These are phyloP conservation scores for Lycocerus yunnanus DNA, from an alignment of 2,888 invertebrate species.

Conservation along the genomic window DNA sequence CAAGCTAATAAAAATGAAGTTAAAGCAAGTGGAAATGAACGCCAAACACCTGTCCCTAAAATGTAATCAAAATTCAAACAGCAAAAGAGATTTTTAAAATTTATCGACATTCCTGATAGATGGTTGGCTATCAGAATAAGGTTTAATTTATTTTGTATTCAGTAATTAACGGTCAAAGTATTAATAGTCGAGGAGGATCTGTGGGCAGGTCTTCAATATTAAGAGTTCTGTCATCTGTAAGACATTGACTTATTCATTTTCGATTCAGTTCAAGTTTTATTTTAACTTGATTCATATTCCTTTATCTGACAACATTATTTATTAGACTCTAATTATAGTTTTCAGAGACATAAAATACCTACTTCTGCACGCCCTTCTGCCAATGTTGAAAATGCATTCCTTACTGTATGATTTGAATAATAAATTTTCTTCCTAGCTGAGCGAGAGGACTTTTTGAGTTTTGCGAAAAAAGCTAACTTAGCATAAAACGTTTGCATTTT, in stretches of 20 bases:
- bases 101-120: conserved; percentile 11
- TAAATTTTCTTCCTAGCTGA: background rate
- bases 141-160: conserved; percentile 43
- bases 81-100: background rate
- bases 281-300: conserved; percentile 41
- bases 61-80: background rate
- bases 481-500: background rate
- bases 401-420: background rate
- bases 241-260: conserved; percentile 44
- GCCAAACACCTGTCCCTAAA: background rate
- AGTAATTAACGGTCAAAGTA: conserved; percentile 13
- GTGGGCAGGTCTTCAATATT: conserved; percentile 42
- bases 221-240: conserved; percentile 41
- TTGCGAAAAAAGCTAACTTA: background rate
- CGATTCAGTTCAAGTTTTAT: conserved; percentile 42
- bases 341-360: conserved; percentile 46
- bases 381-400: background rate
- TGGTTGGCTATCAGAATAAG: conserved; percentile 27
- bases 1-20: background rate
- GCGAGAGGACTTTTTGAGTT: background rate
- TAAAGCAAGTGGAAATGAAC: background rate
- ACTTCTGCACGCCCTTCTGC: conserved; percentile 40
- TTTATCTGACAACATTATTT: conserved; percentile 47
- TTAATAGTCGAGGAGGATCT: conserved; percentile 41
- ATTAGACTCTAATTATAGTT: conserved; percentile 47